A percentile compares a stretch with the other conserved stretches of the same genome.
phyloP scores from a whole-genome alignment of 2,888 invertebrate species.

The Agelastica alni region DNA sequence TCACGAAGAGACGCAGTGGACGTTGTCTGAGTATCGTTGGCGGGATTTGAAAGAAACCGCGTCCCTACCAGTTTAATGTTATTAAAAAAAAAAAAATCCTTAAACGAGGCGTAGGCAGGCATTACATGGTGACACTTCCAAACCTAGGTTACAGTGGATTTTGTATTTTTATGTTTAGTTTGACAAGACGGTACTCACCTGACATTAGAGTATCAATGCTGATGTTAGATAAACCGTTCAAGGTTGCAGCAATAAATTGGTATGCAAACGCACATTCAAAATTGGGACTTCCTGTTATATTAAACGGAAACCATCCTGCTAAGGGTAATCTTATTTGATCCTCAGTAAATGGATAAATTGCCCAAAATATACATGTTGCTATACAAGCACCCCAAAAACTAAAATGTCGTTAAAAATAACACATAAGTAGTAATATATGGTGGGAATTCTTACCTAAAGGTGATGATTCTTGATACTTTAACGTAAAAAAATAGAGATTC shows the following conservation, averaged over 20 bases:
- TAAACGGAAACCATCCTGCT: conserved; percentile 58
- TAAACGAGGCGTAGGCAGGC: too few relatives aligned
- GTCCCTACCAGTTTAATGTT: too few relatives aligned
- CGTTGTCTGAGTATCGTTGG: too few relatives aligned
- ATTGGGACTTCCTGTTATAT: conserved; percentile 52
- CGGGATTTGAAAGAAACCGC: too few relatives aligned
- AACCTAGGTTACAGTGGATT: too few relatives aligned
- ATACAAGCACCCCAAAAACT: conserved; percentile 32
- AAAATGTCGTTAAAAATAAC: conserved; percentile 20
- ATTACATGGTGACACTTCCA: too few relatives aligned
- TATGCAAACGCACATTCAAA: conserved; percentile 58
- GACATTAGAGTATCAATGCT: conserved; percentile 52
- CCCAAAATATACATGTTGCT: conserved; percentile 47
- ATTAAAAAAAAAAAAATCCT: too few relatives aligned
- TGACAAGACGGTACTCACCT: conserved; percentile 20
- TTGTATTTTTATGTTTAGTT: too few relatives aligned
- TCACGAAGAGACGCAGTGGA: too few relatives aligned
- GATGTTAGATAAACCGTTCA: conserved; percentile 60
- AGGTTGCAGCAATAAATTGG: conserved; percentile 56
- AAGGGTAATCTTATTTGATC: conserved; percentile 39
- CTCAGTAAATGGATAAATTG: conserved; percentile 48
- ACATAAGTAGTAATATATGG: neutral
- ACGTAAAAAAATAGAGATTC: conserved; percentile 3
- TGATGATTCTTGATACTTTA: conserved; percentile 7
- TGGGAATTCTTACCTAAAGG: conserved; percentile 34